Evolutionary conservation across 2,888 invertebrate genomes (phyloP).

Genomic region (Pteria penguin): DNA sequence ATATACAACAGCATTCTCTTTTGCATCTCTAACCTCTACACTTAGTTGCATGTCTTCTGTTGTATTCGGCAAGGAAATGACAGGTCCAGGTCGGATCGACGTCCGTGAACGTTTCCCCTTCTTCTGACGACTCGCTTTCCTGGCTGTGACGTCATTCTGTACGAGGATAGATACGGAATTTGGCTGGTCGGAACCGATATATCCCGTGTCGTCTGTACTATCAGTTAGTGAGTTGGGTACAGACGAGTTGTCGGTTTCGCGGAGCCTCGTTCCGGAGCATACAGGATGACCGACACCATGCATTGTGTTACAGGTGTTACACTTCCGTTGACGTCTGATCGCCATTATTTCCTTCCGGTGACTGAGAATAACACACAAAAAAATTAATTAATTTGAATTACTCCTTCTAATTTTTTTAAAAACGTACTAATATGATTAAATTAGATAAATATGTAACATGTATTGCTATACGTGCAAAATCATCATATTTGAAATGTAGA

Average conservation of each 20-base stretch:
- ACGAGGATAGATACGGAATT: background rate
- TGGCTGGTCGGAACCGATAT: background rate
- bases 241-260: background rate
- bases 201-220: background rate
- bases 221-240: background rate
- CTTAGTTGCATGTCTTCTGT: background rate
- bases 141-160: background rate
- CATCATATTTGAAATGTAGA: too few species aligned
- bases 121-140: background rate
- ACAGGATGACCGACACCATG: background rate
- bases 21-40: background rate
- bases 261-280: background rate
- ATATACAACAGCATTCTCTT: background rate
- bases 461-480: too few species aligned
- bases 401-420: too few species aligned
- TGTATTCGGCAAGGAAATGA: background rate
- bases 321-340: background rate
- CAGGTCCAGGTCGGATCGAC: background rate
- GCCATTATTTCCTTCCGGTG: background rate
- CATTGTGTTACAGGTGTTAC: background rate
- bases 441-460: too few species aligned
- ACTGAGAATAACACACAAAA: background rate
- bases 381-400: background rate
- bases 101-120: background rate
- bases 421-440: too few species aligned